These are phyloP conservation scores for Hydrocynus forskahlii DNA, from an alignment of 2,797 vertebrate genomes.

Conservation along the genomic window DNA sequence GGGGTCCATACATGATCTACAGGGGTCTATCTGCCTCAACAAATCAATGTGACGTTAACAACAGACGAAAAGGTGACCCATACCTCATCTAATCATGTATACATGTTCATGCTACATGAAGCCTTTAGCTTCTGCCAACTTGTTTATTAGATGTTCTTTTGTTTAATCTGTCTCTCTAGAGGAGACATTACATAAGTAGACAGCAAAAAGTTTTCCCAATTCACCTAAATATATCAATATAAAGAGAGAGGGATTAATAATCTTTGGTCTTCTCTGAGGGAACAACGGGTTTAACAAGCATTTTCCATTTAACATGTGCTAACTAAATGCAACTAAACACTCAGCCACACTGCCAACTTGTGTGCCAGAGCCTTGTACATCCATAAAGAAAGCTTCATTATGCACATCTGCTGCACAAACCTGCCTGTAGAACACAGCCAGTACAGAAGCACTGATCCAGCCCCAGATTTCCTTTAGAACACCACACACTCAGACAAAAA, in stretches of 20 bases:
- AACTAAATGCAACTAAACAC: conserved; percentile 14
- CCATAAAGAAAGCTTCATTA: conserved; percentile 43
- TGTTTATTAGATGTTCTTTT: too few relatives aligned
- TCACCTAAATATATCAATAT: not conserved
- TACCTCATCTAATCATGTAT: too few relatives aligned
- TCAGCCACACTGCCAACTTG: conserved; percentile 13
- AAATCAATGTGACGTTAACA: too few relatives aligned
- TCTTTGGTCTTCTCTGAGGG: not conserved
- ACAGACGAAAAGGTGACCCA: too few relatives aligned
- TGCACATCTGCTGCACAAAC: conserved; percentile 63
- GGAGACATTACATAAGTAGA: not conserved
- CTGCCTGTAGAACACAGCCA: conserved; percentile 34
- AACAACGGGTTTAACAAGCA: not conserved
- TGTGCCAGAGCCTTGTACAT: conserved; percentile 25
- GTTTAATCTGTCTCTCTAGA: too few relatives aligned
- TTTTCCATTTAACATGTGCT: conserved; percentile 4
- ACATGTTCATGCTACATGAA: too few relatives aligned
- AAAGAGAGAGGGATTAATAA: not conserved
- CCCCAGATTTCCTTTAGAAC: conserved; percentile 10
- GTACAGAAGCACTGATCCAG: conserved; percentile 19
- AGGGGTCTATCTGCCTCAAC: too few relatives aligned
- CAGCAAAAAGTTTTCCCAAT: not conserved
- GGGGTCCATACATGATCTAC: too few relatives aligned
- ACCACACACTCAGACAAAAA: not conserved
- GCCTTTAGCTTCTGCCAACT: too few relatives aligned